Evolutionary conservation across 2,113 vertebrate genomes (phyloP), one percentile per base, ranked within the genome.

Genomic region (Aptenodytes forsteri): DNA sequence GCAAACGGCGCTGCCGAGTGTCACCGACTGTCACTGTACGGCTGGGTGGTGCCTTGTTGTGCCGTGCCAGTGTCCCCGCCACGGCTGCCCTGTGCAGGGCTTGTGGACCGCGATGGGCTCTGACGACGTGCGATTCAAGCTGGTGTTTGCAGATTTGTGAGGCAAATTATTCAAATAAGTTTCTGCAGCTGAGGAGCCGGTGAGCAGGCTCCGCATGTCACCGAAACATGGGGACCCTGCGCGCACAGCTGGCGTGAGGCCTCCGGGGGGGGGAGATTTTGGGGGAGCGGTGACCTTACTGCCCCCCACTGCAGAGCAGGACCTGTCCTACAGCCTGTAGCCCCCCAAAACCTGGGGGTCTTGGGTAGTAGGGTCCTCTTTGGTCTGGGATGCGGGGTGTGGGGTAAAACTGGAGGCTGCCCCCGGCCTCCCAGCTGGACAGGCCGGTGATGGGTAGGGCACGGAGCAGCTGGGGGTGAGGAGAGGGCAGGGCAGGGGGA

Each of bases 51-150:
- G 69, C 46, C 15, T 44, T 19, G 36, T 9, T 0, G 1, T 0
- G 6, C 50, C 0, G 0, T 13, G 19, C 34, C 34, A 1, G 1
- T 4, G 6, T 29, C 81, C 36, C 42, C 0, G 1, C 49, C 0
- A 1, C 0, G 0, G 67, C 29, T 25, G 73, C 12, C 25, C 56
- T 6, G 1, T 0, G 4, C 0, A 0, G 0, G 7, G 40, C 46
- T 75, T 4, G 3, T 50, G 30, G 30, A 1, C 14, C 1, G 0
- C 1, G 26, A 20, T 16, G 61, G 18, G 21, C 0, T 13, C 40
- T 1, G 3, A 2, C 0, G 1, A 27, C 5, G 18, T 21, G 52
- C 2, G 5, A 16, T 54, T 55, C 1, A 8, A 77, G 62, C 36
- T 27, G 46, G 17, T 25, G 55, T 52, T 55, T 14, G 9, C 2